Base-by-base conservation (phyloP, 2,888 invertebrate genomes). In the Atherix ibis region DNA sequence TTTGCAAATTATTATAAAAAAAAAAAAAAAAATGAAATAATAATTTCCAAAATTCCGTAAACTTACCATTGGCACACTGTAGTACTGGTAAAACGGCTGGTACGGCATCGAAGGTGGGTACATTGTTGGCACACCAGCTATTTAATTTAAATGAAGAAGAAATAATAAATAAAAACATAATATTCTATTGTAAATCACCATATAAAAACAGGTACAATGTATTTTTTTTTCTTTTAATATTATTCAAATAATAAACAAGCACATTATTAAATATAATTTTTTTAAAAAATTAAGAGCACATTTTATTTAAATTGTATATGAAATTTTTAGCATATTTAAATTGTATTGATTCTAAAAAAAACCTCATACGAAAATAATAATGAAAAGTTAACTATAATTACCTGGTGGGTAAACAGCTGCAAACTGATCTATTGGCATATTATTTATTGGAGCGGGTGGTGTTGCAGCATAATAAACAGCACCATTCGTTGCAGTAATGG, bases 51-150 rank as follows among this genome's bases (percentile, higher is more conserved):
- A 22, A 22, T 8, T 22, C 6, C 10, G 10, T 22, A 22, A 15
- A 27, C 30, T 40, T 44, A 62, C 62, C 62, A 62, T 62, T 58
- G 62, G 62, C 56, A 62, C 61, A 48, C 62, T 62, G 52, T 62
- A 61, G 52, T 62, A 62, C 48, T 62, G 62, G 54, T 62, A 62
- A 48, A 62, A 62, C 53, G 62, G 62, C 52, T 61, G 61, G 54
- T 62, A 62, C 54, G 59, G 62, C 59, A 62, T 62, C 48, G 62
- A 61, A 51, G 62, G 62, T 56, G 62, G 62, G 53, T 62, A 62
- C 48, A 62, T 48, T 49, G 62, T 56, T 58, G 62, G 62, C 48
- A 62, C 58, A 46, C 61, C 61, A 51, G 56, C 55, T 46, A 52
- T 52, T 51, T 17, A 9, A 32, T 32, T 19, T n/a, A 18, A 27